Conservation (phyloP, 2,888 invertebrate species). For the Ommatoiulus sabulosus region DNA sequence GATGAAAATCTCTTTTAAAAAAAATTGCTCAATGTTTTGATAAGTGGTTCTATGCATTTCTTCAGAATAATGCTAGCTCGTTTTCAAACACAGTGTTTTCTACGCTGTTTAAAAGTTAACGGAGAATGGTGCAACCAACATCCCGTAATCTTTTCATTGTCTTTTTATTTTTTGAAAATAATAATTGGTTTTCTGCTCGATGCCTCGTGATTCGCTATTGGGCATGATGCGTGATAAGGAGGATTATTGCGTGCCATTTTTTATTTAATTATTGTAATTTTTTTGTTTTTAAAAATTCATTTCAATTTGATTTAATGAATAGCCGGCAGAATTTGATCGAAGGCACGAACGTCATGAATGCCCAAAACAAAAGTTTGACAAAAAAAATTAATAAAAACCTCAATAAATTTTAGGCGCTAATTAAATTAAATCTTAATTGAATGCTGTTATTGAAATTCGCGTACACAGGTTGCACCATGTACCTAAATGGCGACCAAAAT, state of each 20-base stretch:
- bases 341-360: not conserved
- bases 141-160: not conserved
- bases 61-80: not conserved
- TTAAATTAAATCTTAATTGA: too few relatives aligned
- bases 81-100: too few relatives aligned
- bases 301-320: slow-evolving; percentile 3
- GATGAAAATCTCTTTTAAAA: not conserved
- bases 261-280: slow-evolving; percentile 20
- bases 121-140: not conserved
- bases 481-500: too few relatives aligned
- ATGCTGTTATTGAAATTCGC: too few relatives aligned
- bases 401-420: not conserved
- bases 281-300: not conserved
- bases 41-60: not conserved
- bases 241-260: not conserved
- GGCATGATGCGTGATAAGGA: not conserved
- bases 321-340: not conserved
- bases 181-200: not conserved
- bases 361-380: not conserved
- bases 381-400: not conserved
- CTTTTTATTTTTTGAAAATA: not conserved
- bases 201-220: not conserved
- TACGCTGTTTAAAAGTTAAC: slow-evolving; percentile 11
- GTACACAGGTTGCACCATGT: too few relatives aligned
- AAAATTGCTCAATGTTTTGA: not conserved